A percentile compares a stretch with the other conserved stretches of the same genome.
These are phyloP conservation scores for Cartodere bifasciata DNA, from an alignment of 2,888 invertebrate species.

Conservation along the genomic window DNA sequence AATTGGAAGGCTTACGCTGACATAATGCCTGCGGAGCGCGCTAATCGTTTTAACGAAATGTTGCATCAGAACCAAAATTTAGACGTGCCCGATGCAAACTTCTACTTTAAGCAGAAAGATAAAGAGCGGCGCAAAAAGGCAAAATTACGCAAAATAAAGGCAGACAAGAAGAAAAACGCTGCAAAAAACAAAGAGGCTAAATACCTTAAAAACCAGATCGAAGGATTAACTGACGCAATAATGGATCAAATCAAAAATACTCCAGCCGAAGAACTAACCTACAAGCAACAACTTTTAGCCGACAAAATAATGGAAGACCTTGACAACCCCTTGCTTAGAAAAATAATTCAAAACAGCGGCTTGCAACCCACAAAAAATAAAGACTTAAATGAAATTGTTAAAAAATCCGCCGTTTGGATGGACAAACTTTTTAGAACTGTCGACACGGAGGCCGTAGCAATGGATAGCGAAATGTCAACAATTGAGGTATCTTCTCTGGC, in stretches of 20 bases:
- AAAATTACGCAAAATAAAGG: background rate
- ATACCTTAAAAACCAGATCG: slow-evolving; percentile 2
- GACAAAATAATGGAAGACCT: background rate
- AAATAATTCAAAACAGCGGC: background rate
- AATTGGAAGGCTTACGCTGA: slow-evolving; percentile 7
- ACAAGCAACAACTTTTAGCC: background rate
- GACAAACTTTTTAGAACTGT: background rate
- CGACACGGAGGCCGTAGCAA: no score
- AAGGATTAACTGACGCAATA: background rate
- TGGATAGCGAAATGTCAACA: no score
- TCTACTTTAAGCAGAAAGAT: slow-evolving; percentile 26
- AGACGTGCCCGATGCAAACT: slow-evolving; percentile 24
- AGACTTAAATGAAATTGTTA: background rate
- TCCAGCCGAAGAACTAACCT: background rate
- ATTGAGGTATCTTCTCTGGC: no score
- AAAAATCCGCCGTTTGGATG: slow-evolving; percentile 3
- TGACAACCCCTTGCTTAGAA: background rate
- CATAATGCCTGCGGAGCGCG: slow-evolving; percentile 5
- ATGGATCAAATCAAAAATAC: slow-evolving; percentile 1
- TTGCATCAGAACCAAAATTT: slow-evolving; percentile 25
- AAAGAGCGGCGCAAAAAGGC: slow-evolving; percentile 16
- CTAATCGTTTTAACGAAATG: slow-evolving; percentile 24
- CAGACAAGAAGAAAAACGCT: background rate
- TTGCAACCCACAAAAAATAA: background rate
- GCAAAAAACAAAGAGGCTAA: background rate